Conservation (phyloP, 2,888 invertebrate genomes). For the Dendrolimus houi region DNA sequence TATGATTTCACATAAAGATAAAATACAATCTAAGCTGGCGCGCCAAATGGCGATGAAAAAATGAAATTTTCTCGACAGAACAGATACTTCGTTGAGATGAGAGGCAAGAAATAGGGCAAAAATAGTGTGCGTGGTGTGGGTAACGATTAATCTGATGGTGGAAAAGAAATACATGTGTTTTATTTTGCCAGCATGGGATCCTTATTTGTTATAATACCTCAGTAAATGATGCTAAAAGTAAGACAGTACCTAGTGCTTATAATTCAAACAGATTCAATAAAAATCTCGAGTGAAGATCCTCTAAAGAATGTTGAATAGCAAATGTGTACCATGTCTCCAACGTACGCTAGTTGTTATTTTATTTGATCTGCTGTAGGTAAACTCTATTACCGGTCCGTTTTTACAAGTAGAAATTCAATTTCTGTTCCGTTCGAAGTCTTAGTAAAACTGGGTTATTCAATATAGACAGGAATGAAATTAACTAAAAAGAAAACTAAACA, state of each 20-base stretch:
- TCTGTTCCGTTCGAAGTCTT: conserved; percentile 48
- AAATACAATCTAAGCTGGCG: conserved; percentile 69
- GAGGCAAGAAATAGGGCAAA: conserved; percentile 44
- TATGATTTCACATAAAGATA: conserved; percentile 73
- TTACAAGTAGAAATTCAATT: conserved; percentile 68
- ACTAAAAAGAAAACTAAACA: conserved; percentile 20
- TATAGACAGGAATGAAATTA: conserved; percentile 38
- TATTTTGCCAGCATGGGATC: not conserved
- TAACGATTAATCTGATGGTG: conserved; percentile 3
- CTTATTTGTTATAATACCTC: no score
- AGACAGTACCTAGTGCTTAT: no score
- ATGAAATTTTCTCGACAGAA: conserved; percentile 55
- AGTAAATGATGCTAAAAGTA: no score
- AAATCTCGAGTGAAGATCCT: no score
- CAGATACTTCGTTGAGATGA: conserved; percentile 38
- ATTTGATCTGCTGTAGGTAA: conserved; percentile 64
- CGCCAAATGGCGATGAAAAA: conserved; percentile 66
- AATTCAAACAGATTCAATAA: no score
- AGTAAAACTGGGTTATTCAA: conserved; percentile 55
- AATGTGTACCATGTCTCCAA: conserved; percentile 33
- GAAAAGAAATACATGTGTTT: conserved; percentile 1
- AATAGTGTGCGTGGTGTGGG: conserved; percentile 17
- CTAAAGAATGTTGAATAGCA: conserved; percentile 15
- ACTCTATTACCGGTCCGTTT: conserved; percentile 67
- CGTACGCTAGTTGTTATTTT: conserved; percentile 52